Evolutionary conservation across 2,113 vertebrate genomes (phyloP).

Genomic region (rat (Rattus norvegicus)): GRCr8 NC_086039.1:10293001-10293500

Average conservation of each 20-base stretch:
- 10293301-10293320: not conserved
- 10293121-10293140: conserved; percentile 13
- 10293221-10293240: not conserved
- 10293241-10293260: not conserved
- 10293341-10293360: not conserved
- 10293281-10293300: conserved; percentile 19
- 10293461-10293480: not conserved
- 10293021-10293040: not conserved
- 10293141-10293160: not conserved
- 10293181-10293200: conserved; percentile 9
- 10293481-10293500: not conserved
- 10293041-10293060: not conserved
- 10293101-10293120: not conserved
- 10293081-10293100: not conserved
- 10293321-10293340: not conserved
- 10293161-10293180: not conserved
- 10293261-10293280: not conserved
- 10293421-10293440: not conserved
- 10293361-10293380: not conserved
- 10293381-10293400: not conserved
- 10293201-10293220: not conserved
- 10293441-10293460: not conserved
- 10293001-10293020: conserved; percentile 9
- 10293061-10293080: not conserved
- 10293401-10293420: not conserved